Base-by-base conservation (phyloP, 2,888 invertebrate genomes). In the Crepidodera aurea region DNA sequence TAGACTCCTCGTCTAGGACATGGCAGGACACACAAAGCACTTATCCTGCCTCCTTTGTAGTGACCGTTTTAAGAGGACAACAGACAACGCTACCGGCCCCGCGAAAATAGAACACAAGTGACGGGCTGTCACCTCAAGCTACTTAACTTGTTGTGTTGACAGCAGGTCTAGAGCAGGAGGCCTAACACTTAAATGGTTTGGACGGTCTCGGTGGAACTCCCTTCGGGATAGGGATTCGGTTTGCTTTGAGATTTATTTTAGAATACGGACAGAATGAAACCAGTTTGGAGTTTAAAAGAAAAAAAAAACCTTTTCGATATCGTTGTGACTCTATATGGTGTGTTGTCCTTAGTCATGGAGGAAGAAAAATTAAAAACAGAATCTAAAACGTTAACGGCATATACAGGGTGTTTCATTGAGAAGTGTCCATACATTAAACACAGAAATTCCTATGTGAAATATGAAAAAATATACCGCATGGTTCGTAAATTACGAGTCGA, bases 1-100 rank as follows among this genome's bases (percentile, higher is more conserved):
- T 44, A 44, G 25, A 44, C 44, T 44, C 25, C 62, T 66, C 71
- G 65, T 72, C 68, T 71, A 71, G 69, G 60, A 65, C 63, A 66
- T 69, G 73, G 69, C 70, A 67, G 69, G 64, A 67, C 68, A 64
- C 65, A 73, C 73, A 75, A 75, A 74, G 71, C 71, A 67, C 66
- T 65, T 68, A 63, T 72, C 69, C 67, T 71, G 68, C 64, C 48
- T 69, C 72, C 73, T 73, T 75, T 75, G 74, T 75, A 66, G 60
- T 65, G 71, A 70, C 71, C 69, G 64, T 50, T 60, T 60, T 61
- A 67, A 66, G 68, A 63, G 64, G 61, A 65, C 60, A 64, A 59
- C 64, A 65, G 63, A 60, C 42, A 46, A 48, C 61, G 46, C 57
- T 56, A 44, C 46, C 44, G 62, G 54, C 54, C 55, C 19, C 19